phyloP scores from a whole-genome alignment of 23 tunicate species.

The Phallusia fumigata region DNA sequence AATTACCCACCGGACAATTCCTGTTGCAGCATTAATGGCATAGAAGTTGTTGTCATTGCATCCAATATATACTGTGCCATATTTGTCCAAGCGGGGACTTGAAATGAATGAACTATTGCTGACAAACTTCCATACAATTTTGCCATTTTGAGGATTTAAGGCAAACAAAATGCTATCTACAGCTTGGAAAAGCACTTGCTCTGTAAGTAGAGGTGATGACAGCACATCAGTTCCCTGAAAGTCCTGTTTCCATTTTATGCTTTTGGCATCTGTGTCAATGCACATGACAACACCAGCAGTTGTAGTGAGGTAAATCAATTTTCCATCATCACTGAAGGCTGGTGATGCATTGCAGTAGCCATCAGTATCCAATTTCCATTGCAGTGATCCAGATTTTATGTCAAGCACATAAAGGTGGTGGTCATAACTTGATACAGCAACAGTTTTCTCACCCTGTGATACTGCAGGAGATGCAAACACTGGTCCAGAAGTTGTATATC shows the following conservation, averaged over 20 bases:
- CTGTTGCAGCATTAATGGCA: constrained; percentile 19
- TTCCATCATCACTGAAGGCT: neutral
- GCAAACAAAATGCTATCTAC: constrained; percentile 4
- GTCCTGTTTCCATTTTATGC: neutral
- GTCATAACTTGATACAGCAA: constrained; percentile 2
- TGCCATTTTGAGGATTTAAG: constrained; percentile 8
- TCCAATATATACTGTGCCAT: constrained; percentile 25
- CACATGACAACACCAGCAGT: constrained; percentile 3
- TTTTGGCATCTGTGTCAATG: neutral
- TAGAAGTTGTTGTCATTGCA: constrained; percentile 17
- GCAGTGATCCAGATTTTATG: neutral
- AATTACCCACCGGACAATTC: neutral
- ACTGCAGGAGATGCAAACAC: constrained; percentile 22
- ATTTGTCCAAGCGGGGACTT: constrained; percentile 32
- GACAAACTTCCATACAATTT: constrained; percentile 16
- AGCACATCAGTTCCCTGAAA: neutral
- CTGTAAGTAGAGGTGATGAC: constrained; percentile 6
- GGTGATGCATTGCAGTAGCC: constrained; percentile 22
- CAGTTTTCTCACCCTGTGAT: neutral
- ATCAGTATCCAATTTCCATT: constrained; percentile 1
- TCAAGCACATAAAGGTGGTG: neutral
- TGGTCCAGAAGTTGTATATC: neutral
- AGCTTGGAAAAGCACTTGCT: neutral
- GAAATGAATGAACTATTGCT: constrained; percentile 18
- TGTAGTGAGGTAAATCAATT: neutral